Evolutionary conservation across 2,113 vertebrate genomes (phyloP).

Genomic region (Zosterops borbonicus): DNA sequence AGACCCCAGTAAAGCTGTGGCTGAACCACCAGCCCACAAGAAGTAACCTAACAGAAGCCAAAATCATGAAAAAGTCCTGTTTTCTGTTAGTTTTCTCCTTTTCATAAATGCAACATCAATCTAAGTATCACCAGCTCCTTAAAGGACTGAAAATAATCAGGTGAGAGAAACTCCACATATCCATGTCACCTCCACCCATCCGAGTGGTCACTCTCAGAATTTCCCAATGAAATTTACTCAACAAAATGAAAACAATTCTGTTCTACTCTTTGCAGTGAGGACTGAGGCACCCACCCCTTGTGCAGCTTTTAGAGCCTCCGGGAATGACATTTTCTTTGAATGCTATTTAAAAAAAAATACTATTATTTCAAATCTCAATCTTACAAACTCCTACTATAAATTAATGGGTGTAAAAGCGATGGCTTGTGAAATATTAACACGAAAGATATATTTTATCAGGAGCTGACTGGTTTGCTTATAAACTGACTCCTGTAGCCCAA

Average conservation of each 20-base stretch:
- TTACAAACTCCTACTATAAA: background rate
- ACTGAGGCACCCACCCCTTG: background rate
- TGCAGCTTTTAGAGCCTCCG: background rate
- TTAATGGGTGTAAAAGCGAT: background rate
- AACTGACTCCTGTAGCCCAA: background rate
- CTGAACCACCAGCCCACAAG: background rate
- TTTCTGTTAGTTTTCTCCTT: background rate
- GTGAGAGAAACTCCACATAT: background rate
- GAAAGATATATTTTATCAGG: background rate
- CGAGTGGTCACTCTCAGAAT: background rate
- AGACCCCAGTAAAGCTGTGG: background rate
- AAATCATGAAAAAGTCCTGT: background rate
- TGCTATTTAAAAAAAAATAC: background rate
- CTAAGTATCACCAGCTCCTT: background rate
- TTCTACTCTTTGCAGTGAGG: background rate
- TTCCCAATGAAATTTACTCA: background rate
- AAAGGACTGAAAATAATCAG: background rate
- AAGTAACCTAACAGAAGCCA: background rate
- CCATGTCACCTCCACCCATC: background rate
- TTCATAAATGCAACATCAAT: background rate
- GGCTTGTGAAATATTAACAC: background rate
- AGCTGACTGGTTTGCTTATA: background rate
- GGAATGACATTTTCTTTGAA: background rate
- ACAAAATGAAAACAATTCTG: background rate
- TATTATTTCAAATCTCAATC: background rate